Evolutionary conservation across 2,113 vertebrate genomes (phyloP).

Genomic region (Psephotus haematonotus): DNA sequence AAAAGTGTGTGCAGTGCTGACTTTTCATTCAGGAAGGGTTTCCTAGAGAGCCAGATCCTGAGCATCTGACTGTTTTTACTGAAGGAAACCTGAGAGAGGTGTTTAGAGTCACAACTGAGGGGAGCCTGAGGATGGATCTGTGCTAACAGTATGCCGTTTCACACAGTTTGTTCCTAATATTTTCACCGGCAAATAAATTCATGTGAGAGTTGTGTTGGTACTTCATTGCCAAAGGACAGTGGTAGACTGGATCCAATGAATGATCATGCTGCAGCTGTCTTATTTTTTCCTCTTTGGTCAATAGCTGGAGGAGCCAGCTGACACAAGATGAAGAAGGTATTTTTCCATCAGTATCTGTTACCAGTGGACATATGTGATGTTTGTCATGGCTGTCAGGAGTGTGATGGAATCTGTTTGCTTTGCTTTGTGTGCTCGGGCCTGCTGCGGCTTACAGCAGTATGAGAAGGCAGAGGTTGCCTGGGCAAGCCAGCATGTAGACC

Average conservation of each 20-base stretch:
- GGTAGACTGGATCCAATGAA: neutral
- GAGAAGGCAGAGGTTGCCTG: neutral
- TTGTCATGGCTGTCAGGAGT: neutral
- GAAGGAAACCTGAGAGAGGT: neutral
- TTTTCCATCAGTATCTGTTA: constrained; percentile 25
- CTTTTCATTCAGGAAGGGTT: neutral
- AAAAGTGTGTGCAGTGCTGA: neutral
- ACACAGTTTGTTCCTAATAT: neutral
- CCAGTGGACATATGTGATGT: neutral
- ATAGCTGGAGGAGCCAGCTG: constrained; percentile 33
- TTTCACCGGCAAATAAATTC: neutral
- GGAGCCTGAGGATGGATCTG: neutral
- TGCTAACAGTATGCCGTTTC: neutral
- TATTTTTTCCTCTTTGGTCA: constrained; percentile 32
- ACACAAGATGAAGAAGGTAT: constrained; percentile 31
- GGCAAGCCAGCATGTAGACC: neutral
- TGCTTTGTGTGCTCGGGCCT: neutral
- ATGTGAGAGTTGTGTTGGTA: neutral
- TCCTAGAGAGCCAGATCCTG: neutral
- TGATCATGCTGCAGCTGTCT: neutral
- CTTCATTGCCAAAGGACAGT: neutral
- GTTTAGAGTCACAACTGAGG: neutral
- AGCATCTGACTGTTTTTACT: neutral
- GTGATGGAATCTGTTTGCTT: neutral
- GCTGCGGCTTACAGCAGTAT: neutral